These are phyloP conservation scores for Catharus bicknelli DNA, from an alignment of 2,113 vertebrate species.

Conservation along the genomic window DNA sequence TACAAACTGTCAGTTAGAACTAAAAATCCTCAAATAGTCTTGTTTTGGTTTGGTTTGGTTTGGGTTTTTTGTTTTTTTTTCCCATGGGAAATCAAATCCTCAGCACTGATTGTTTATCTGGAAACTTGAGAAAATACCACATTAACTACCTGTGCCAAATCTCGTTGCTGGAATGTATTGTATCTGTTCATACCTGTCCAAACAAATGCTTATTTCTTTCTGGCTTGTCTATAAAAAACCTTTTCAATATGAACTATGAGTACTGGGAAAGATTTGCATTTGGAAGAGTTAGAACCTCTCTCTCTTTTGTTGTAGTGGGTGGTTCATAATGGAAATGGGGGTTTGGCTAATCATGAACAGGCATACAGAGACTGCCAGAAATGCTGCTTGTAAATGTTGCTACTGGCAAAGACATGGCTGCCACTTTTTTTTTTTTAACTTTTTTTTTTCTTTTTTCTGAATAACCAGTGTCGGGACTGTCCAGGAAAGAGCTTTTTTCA, in stretches of 20 bases:
- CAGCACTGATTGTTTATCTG: background rate
- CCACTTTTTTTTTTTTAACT: background rate
- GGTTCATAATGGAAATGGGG: background rate
- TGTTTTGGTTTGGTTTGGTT: background rate
- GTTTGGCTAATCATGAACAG: background rate
- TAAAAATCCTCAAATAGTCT: background rate
- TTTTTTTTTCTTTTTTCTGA: background rate
- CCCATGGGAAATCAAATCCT: background rate
- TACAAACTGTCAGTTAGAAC: background rate
- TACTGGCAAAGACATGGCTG: background rate
- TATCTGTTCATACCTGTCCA: background rate
- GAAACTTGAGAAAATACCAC: background rate
- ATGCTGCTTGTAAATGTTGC: background rate
- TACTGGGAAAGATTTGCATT: background rate
- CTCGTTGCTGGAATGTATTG: background rate
- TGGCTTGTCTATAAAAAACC: background rate
- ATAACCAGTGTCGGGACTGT: background rate
- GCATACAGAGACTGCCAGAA: background rate
- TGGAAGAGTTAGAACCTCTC: background rate
- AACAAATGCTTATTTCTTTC: background rate
- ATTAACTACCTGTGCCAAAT: background rate
- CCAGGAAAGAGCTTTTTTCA: background rate
- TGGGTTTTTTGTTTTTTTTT: background rate
- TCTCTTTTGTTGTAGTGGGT: background rate
- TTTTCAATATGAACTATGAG: background rate